Evolutionary conservation across 2,113 vertebrate species (phyloP).

Genomic region (Grammomys dolichurus): DNA sequence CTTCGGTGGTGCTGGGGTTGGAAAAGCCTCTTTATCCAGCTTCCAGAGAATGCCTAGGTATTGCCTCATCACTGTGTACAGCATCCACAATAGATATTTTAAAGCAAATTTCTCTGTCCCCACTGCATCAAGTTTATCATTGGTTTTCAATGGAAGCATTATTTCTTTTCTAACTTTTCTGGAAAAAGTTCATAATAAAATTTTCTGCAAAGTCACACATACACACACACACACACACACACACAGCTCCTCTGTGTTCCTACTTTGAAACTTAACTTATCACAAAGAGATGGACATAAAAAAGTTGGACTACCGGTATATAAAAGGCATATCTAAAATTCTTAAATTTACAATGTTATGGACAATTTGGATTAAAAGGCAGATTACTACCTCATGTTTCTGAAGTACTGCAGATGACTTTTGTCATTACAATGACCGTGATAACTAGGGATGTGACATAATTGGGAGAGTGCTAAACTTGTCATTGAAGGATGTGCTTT

Average conservation of each 20-base stretch:
- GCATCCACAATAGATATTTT: constrained; percentile 47
- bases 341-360: neutral
- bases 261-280: neutral
- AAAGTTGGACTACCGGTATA: neutral
- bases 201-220: neutral
- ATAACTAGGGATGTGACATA: neutral
- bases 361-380: neutral
- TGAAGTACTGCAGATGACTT: neutral
- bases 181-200: constrained; percentile 4
- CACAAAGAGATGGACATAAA: neutral
- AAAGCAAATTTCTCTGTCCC: constrained; percentile 48
- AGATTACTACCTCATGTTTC: neutral
- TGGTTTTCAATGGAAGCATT: constrained; percentile 56
- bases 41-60: constrained; percentile 62
- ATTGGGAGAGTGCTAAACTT: neutral
- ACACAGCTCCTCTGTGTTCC: neutral
- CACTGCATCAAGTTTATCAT: constrained; percentile 44
- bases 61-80: constrained; percentile 67
- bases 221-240: neutral
- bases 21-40: constrained; percentile 56
- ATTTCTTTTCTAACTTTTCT: constrained; percentile 49
- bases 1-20: neutral
- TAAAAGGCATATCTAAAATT: neutral
- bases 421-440: neutral
- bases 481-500: neutral